These are phyloP conservation scores for Coreius guichenoti DNA, from an alignment of 2,797 vertebrate genomes.

Conservation along the genomic window DNA sequence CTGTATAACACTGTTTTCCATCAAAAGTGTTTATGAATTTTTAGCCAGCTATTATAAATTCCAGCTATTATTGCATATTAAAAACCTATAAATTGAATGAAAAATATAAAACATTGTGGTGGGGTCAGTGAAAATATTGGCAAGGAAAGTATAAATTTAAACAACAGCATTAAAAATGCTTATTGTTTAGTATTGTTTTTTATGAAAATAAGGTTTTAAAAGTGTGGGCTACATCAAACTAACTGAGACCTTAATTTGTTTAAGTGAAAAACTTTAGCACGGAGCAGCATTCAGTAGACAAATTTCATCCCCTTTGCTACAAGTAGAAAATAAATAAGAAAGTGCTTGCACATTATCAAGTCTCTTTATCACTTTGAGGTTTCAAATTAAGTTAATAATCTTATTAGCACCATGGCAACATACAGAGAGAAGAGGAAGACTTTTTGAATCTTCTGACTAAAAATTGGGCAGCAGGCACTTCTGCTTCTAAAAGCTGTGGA, in stretches of 20 bases:
- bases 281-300: not conserved
- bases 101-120: not conserved
- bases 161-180: not conserved
- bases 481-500: conserved; percentile 21
- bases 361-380: not conserved
- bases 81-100: not conserved
- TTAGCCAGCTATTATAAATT: not conserved
- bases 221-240: not conserved
- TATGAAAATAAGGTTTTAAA: not conserved
- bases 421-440: not conserved
- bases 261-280: not conserved
- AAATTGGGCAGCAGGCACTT: conserved; percentile 39
- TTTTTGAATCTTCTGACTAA: not conserved
- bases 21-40: not conserved
- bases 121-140: not conserved
- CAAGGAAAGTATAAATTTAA: not conserved
- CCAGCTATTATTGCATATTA: not conserved
- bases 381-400: conserved; percentile 11
- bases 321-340: not conserved
- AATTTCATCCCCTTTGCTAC: not conserved
- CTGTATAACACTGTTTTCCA: not conserved
- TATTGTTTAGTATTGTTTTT: not conserved
- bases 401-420: conserved; percentile 31
- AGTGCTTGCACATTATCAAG: not conserved
- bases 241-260: not conserved